Base-by-base conservation (phyloP, 2,113 vertebrate genomes). In the Lophura nycthemera region DNA sequence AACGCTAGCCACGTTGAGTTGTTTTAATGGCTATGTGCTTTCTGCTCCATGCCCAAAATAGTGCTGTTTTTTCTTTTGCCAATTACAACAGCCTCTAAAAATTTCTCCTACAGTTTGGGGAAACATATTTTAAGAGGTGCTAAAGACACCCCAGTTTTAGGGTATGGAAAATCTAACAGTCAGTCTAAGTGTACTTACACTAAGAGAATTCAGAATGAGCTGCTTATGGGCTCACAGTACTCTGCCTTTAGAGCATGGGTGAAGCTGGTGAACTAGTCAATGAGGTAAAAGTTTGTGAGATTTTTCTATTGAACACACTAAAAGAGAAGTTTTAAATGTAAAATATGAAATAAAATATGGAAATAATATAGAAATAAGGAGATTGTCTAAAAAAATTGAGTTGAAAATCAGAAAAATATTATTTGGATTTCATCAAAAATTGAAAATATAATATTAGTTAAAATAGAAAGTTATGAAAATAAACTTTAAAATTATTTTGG, bases 21-120 rank as follows among this genome's bases (percentile, higher is more conserved):
- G 57, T 83, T 95, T 72, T 93, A 95, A 82, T 94, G 45, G 63
- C 77, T 72, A 36, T 59, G 10, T 47, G 30, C 13, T 83, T 83
- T 89, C 83, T 75, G 40, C 61, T 91, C n/a, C 1, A 0, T 86
- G 75, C 61, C 69, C 64, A 75, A 60, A 89, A 60, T 43, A 74
- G 50, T 14, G n/a, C 21, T 67, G 34, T 34, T 86, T 80, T 80
- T 54, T 78, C 60, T 87, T 56, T 42, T 80, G 54, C 32, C 32
- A 52, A 21, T 60, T 43, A 18, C 17, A 48, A 38, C 0, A 0
- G 8, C 30, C 48, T 45, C 69, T 72, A 13, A 74, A 19, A 83
- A 14, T 9, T 42, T 81, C 24, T 45, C 32, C 40, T 47, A 13
- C 16, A 70, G 19, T 30, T 47, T 80, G 32, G n/a, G 77, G n/a